These are phyloP conservation scores for Rhaphigaster nebulosa DNA, from an alignment of 2,888 invertebrate genomes.

Conservation along the genomic window DNA sequence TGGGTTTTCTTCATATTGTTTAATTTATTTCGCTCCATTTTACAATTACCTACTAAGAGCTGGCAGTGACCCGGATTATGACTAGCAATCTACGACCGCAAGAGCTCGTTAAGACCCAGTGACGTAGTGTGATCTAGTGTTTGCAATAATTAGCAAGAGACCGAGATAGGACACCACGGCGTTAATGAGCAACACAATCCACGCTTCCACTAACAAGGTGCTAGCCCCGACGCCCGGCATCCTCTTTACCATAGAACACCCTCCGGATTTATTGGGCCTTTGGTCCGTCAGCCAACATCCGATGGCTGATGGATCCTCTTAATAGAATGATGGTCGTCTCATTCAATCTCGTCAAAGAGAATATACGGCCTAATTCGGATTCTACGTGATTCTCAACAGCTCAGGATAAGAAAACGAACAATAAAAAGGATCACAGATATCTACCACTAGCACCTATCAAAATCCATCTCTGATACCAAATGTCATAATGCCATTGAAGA, in stretches of 20 bases:
- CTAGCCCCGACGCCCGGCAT: background rate
- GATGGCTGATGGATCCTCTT: constrained; percentile 14
- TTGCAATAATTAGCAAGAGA: constrained; percentile 31
- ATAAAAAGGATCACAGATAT: too few species aligned
- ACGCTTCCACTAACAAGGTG: constrained; percentile 38
- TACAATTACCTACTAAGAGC: background rate
- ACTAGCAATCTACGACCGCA: background rate
- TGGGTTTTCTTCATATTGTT: background rate
- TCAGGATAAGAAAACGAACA: background rate
- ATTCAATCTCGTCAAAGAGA: background rate
- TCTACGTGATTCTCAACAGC: background rate
- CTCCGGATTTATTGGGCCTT: background rate
- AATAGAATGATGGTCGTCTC: constrained; percentile 11
- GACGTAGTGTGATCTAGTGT: constrained; percentile 25
- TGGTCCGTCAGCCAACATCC: background rate
- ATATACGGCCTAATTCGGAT: background rate
- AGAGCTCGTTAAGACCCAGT: background rate
- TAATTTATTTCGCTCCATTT: background rate
- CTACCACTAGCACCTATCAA: too few species aligned
- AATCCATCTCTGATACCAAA: too few species aligned
- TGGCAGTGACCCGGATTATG: constrained; percentile 7
- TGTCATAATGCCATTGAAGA: too few species aligned
- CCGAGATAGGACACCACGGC: background rate
- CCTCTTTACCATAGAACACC: constrained; percentile 14
- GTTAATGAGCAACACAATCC: constrained; percentile 48